A percentile compares a stretch with the other conserved stretches of the same genome.
Conservation (phyloP, 2,797 vertebrate genomes). For the Austrolebias charrua region DNA sequence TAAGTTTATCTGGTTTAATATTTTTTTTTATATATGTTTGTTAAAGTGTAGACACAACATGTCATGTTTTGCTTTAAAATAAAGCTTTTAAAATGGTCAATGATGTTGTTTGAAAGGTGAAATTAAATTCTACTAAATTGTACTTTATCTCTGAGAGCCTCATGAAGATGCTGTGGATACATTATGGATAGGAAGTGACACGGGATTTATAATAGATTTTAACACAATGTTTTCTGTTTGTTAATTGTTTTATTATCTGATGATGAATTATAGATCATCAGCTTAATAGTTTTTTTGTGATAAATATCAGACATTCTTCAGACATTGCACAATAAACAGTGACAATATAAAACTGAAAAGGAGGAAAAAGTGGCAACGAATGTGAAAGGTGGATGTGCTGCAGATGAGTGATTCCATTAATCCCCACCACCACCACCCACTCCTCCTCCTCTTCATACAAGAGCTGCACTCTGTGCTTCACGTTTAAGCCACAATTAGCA, state of each 20-base stretch:
- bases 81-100: no score
- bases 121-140: no score
- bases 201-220: not conserved
- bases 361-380: not conserved
- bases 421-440: not conserved
- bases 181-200: not conserved
- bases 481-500: slow-evolving; percentile 58
- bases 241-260: no score
- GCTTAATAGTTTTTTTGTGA: not conserved
- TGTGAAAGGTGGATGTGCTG: slow-evolving; percentile 5
- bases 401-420: slow-evolving; percentile 55
- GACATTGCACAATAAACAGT: slow-evolving; percentile 1
- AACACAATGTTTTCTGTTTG: no score
- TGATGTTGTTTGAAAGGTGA: no score
- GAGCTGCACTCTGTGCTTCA: slow-evolving; percentile 53
- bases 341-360: not conserved
- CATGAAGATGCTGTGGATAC: no score
- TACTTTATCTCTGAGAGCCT: no score
- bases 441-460: slow-evolving; percentile 20
- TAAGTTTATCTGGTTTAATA: no score
- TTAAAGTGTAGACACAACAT: no score
- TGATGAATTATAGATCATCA: not conserved
- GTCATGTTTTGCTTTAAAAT: no score
- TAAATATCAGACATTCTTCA: not conserved
- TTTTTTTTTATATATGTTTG: no score